Evolutionary conservation across 2,113 vertebrate species (phyloP).

Genomic region (Malurus melanocephalus): DNA sequence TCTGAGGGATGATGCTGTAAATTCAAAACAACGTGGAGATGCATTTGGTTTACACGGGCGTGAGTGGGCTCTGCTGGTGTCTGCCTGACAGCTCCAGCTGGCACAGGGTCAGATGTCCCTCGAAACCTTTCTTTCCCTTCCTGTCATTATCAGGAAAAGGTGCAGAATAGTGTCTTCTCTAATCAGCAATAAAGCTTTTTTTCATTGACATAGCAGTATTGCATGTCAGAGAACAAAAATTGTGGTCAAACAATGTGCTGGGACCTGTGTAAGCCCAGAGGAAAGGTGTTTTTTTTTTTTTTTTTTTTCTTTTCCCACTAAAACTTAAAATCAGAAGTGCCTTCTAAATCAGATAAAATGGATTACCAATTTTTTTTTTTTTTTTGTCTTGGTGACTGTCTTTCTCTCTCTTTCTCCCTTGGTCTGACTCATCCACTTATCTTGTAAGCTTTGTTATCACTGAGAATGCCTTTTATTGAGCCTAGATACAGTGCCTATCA

Average conservation of each 20-base stretch:
- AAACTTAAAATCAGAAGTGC: too few relatives aligned
- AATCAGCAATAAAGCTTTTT: not conserved
- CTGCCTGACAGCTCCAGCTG: not conserved
- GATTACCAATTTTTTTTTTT: not conserved
- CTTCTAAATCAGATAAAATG: too few relatives aligned
- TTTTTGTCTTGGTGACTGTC: not conserved
- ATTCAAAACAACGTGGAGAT: not conserved
- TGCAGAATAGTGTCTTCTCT: not conserved
- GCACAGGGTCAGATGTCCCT: not conserved
- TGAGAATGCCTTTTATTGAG: not conserved
- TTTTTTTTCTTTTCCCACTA: not conserved
- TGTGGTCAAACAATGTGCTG: not conserved
- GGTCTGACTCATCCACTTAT: constrained; percentile 10
- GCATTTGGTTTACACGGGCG: not conserved
- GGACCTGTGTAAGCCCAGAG: not conserved
- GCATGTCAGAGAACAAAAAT: not conserved
- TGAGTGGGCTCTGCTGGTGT: constrained; percentile 22
- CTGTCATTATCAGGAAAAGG: not conserved
- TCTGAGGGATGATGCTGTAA: constrained; percentile 45
- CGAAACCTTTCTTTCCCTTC: not conserved
- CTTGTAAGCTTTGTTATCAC: constrained; percentile 17
- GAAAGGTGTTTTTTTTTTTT: not conserved
- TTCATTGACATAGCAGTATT: not conserved
- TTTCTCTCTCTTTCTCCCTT: not conserved
- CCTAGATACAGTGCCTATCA: not conserved